phyloP scores from a whole-genome alignment of 2,113 vertebrate genomes.

The Petromus typicus region DNA sequence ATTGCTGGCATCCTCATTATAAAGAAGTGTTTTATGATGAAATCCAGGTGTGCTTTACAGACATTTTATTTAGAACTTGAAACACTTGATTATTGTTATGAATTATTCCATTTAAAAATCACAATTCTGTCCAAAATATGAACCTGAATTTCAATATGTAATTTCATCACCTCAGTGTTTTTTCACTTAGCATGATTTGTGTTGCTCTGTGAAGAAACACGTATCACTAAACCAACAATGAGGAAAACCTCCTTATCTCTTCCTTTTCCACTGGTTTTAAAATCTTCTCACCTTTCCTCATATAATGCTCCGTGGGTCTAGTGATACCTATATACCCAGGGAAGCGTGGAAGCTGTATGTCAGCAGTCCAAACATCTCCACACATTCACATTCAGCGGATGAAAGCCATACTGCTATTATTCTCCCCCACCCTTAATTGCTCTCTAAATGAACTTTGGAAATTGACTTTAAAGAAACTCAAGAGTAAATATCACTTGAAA shows the following conservation, averaged over 20 bases:
- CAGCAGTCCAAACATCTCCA: neutral
- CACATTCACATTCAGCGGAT: neutral
- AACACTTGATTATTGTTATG: neutral
- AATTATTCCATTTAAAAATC: neutral
- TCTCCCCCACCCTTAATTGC: constrained; percentile 4
- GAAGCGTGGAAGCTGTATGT: neutral
- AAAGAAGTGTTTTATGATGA: neutral
- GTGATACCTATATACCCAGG: neutral
- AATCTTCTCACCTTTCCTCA: neutral
- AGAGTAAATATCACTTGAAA: constrained; percentile 44
- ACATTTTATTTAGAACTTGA: neutral
- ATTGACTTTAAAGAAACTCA: constrained; percentile 51
- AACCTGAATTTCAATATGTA: neutral
- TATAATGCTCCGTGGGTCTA: neutral
- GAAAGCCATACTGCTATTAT: neutral
- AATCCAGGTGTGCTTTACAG: neutral
- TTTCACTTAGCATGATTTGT: neutral
- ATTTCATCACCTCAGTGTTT: neutral
- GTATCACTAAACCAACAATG: neutral
- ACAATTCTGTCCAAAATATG: neutral
- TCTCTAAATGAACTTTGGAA: constrained; percentile 33
- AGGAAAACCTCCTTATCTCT: neutral
- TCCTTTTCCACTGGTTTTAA: neutral
- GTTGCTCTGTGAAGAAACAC: neutral
- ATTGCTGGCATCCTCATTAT: neutral